Evolutionary conservation across 23 tunicate genomes (phyloP), one percentile per base, ranked within the genome.

Genomic region (Ascidia mentula): DNA sequence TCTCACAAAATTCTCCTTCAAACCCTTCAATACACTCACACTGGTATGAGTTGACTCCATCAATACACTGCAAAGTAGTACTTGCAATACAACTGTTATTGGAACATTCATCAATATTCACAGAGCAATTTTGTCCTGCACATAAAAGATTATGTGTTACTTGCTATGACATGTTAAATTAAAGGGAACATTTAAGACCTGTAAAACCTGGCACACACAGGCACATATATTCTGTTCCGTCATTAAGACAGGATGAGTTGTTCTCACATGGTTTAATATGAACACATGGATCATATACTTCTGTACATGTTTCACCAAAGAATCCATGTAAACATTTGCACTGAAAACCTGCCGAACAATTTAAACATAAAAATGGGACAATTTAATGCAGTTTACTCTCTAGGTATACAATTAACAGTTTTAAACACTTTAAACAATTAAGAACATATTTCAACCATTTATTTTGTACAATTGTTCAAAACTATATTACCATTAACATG

Each of bases 401-500:
- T n/a, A n/a, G n/a, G n/a, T n/a, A n/a, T n/a, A n/a, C n/a, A n/a
- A n/a, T n/a, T n/a, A n/a, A n/a, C n/a, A n/a, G n/a, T n/a, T n/a
- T n/a, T n/a, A n/a, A n/a, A n/a, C n/a, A n/a, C n/a, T n/a, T n/a
- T n/a, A n/a, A n/a, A n/a, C n/a, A n/a, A n/a, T n/a, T n/a, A n/a
- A n/a, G n/a, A n/a, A n/a, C n/a, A n/a, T n/a, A n/a, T n/a, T n/a
- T n/a, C n/a, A n/a, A n/a, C n/a, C n/a, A n/a, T n/a, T n/a, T n/a
- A n/a, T n/a, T n/a, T n/a, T n/a, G n/a, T n/a, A n/a, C n/a, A n/a
- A n/a, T n/a, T n/a, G n/a, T n/a, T n/a, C n/a, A n/a, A n/a, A n/a
- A n/a, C n/a, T n/a, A n/a, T n/a, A 20, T 53, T 9, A 53, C 73
- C 76, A 32, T 80, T 80, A 31, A 87, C 59, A n/a, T 59, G 40